Base-by-base conservation (phyloP, 2,113 vertebrate species). In the Albula glossodonta region DNA sequence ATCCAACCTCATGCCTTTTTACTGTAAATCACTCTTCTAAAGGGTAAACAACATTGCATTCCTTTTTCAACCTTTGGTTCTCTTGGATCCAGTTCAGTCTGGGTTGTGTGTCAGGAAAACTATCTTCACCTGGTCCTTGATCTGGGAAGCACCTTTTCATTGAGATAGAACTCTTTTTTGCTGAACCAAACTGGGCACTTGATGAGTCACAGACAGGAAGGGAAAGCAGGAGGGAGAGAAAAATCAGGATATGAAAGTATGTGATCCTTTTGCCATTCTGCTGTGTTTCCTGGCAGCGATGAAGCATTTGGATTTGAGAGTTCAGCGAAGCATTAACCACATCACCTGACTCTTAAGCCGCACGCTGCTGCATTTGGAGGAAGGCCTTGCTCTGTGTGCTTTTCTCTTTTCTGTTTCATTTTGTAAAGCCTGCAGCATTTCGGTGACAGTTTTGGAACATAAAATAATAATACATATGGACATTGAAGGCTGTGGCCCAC, bases 371-470 rank as follows among this genome's bases (percentile, higher is more conserved):
- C 88, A 63, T 81, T 80, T 89, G 83, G 80, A 22, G 57, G 87
- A 41, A n/a, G 31, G 86, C 52, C 60, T 81, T 88, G 25, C 87
- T 89, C 89, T 89, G 19, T 66, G 81, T 52, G 60, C 3, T 60
- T 60, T 60, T 60, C 9, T 2, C 51, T 82, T 41, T 84, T 87
- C n/a, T 63, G 15, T 86, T 85, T 85, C 8, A 84, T 50, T 85
- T 79, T 17, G 82, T 57, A 31, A 74, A 51, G 51, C 85, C 90
- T 88, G 22, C 81, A 83, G 92, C 56, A 60, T 10, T 7, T 60
- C 56, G 8, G 56, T 60, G 56, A 60, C 12, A 60, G 56, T 60
- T 91, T 92, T 88, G 84, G 93, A 92, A 93, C 84, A 90, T 87
- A 89, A 82, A 53, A 31, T 79, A 89, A 90, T 74, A 0, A 19